Percentiles rank a stretch among this genome's conserved stretches.
These are phyloP conservation scores for Mola mola DNA, from an alignment of 2,113 vertebrate genomes.

Conservation along the genomic window DNA sequence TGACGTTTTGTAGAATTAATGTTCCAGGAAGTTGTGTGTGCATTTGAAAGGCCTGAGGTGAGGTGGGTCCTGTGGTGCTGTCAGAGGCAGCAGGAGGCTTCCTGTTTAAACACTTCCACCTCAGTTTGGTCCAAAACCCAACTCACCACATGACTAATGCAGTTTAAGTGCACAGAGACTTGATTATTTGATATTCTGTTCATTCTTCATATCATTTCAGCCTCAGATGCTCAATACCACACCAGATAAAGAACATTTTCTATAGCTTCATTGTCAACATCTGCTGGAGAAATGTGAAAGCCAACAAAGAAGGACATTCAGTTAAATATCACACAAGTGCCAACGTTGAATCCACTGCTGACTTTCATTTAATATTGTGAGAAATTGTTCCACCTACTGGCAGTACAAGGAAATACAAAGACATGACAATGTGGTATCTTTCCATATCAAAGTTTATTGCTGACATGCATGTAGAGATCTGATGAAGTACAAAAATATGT, in stretches of 20 bases:
- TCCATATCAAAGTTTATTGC: slow-evolving; percentile 96
- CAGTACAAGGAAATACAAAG: not conserved
- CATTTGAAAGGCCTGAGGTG: slow-evolving; percentile 15
- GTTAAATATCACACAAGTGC: not conserved
- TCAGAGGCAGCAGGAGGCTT: slow-evolving; percentile 42
- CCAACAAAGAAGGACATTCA: slow-evolving; percentile 20
- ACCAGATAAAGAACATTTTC: not conserved
- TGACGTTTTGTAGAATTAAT: slow-evolving; percentile 19
- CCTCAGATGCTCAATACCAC: too few species aligned
- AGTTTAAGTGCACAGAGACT: slow-evolving; percentile 15
- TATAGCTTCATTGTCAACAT: not conserved
- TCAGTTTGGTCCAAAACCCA: slow-evolving; percentile 19
- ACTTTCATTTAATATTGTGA: not conserved
- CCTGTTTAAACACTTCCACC: slow-evolving; percentile 39
- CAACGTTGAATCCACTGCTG: not conserved
- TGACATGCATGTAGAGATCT: slow-evolving; percentile 96
- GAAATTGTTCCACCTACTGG: slow-evolving; percentile 67
- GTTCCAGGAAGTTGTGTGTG: not conserved
- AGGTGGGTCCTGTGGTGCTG: slow-evolving; percentile 7
- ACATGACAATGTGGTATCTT: slow-evolving; percentile 32
- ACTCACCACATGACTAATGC: slow-evolving; percentile 4
- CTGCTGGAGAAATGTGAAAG: slow-evolving; percentile 4
- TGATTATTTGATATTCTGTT: slow-evolving; percentile 9
- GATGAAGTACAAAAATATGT: slow-evolving; percentile 99
- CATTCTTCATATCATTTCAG: slow-evolving; percentile 2